These are phyloP conservation scores for Actinia equina DNA, from an alignment of 64 coral and sea anemone species.

Conservation along the genomic window DNA sequence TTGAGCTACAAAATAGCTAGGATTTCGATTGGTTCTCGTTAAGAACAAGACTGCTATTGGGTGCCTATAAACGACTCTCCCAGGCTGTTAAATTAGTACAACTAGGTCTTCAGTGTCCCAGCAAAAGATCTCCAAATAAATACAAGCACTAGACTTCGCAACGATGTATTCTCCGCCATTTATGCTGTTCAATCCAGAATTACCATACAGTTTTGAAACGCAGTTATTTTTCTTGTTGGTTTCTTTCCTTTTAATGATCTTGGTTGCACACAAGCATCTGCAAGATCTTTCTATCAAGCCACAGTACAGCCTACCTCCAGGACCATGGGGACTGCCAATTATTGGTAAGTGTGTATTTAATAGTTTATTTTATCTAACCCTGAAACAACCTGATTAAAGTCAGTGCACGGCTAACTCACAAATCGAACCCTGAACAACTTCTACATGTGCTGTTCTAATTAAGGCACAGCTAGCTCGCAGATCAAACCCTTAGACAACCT, in stretches of 20 bases:
- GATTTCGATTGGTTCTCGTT: not conserved
- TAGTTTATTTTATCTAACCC: too few relatives aligned
- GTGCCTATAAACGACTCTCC: not conserved
- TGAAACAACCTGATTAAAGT: too few relatives aligned
- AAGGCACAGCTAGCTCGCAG: too few relatives aligned
- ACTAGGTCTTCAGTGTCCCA: not conserved
- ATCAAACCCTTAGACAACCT: too few relatives aligned
- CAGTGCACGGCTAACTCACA: too few relatives aligned
- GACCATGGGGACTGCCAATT: slow-evolving; percentile 39
- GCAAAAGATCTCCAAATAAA: not conserved
- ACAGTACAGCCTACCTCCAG: slow-evolving; percentile 37
- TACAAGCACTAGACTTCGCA: not conserved
- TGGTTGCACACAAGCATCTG: not conserved
- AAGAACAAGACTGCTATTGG: not conserved
- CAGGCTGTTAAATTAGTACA: not conserved
- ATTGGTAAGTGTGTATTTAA: slow-evolving; percentile 21
- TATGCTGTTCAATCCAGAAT: not conserved
- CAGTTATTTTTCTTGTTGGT: not conserved
- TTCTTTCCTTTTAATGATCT: not conserved
- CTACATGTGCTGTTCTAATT: too few relatives aligned
- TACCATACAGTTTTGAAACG: not conserved
- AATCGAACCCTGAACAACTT: too few relatives aligned
- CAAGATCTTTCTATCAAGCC: too few relatives aligned
- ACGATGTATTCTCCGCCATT: not conserved
- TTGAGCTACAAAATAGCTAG: not conserved